A percentile compares a stretch with the other conserved stretches of the same genome.
phyloP scores from a whole-genome alignment of 2,113 vertebrate species.

The Tragelaphus scriptus region DNA sequence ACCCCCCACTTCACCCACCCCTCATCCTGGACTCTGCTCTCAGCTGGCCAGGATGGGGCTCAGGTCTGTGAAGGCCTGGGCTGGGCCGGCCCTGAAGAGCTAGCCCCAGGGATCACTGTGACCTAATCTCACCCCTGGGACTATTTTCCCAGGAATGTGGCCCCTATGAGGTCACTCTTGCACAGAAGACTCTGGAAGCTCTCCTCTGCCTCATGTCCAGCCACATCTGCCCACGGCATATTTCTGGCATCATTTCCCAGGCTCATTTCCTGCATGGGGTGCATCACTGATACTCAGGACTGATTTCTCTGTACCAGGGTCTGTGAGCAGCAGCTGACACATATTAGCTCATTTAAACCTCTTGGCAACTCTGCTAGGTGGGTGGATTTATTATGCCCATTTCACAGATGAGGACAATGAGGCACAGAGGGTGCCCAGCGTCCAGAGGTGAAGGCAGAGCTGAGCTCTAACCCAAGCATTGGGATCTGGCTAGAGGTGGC shows the following conservation, averaged over 20 bases:
- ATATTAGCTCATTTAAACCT: not conserved
- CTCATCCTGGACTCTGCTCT: not conserved
- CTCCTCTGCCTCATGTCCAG: too few relatives aligned
- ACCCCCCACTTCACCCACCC: not conserved
- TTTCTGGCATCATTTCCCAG: not conserved
- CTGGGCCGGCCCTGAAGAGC: not conserved
- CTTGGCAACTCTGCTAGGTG: not conserved
- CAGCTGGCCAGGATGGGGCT: fast-evolving
- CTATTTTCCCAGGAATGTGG: not conserved
- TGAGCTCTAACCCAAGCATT: not conserved
- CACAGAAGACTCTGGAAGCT: not conserved
- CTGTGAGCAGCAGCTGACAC: fast-evolving
- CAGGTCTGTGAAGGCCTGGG: not conserved
- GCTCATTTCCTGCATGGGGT: fast-evolving
- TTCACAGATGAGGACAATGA: not conserved
- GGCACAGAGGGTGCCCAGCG: fast-evolving
- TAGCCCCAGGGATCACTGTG: not conserved
- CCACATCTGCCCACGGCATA: not conserved
- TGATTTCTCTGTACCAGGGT: fast-evolving
- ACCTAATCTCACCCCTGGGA: not conserved
- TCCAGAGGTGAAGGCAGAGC: not conserved
- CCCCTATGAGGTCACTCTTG: fast-evolving
- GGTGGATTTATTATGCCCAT: not conserved
- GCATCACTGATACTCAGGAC: fast-evolving
- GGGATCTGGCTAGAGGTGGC: not conserved